Percentiles rank a stretch among this genome's conserved stretches.
Evolutionary conservation across 2,797 vertebrate genomes (phyloP).

Genomic region (Poecilia gillii): DNA sequence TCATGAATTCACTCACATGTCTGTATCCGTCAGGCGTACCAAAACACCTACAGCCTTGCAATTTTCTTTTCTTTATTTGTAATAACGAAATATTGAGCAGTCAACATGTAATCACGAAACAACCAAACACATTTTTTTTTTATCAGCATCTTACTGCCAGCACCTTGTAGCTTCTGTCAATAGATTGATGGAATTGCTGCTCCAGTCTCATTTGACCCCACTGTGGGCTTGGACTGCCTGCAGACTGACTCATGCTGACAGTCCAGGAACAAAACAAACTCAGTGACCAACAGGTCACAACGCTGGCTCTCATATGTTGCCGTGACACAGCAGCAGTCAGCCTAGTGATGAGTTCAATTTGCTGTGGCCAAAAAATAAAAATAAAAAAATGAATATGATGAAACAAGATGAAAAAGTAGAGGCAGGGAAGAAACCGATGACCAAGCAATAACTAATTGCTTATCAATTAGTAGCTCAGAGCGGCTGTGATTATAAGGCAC

Average conservation of each 20-base stretch:
- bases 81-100: background rate
- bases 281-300: constrained; percentile 32
- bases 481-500: background rate
- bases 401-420: background rate
- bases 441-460: background rate
- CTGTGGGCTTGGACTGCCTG: constrained; percentile 20
- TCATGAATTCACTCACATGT: background rate
- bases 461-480: background rate
- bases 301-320: constrained; percentile 43
- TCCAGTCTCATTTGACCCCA: constrained; percentile 25
- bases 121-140: background rate
- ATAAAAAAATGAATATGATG: constrained; percentile 1
- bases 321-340: constrained; percentile 29
- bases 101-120: background rate
- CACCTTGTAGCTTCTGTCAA: constrained; percentile 3
- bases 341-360: constrained; percentile 3
- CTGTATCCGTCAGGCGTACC: background rate
- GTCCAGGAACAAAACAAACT: constrained; percentile 24
- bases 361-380: constrained; percentile 15
- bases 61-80: background rate
- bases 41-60: background rate
- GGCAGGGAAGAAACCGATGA: background rate
- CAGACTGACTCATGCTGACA: constrained; percentile 36
- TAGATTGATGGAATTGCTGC: constrained; percentile 41
- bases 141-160: background rate